Conservation (phyloP, 1,140 invertebrate species). For the Megalopta genalis region DNA sequence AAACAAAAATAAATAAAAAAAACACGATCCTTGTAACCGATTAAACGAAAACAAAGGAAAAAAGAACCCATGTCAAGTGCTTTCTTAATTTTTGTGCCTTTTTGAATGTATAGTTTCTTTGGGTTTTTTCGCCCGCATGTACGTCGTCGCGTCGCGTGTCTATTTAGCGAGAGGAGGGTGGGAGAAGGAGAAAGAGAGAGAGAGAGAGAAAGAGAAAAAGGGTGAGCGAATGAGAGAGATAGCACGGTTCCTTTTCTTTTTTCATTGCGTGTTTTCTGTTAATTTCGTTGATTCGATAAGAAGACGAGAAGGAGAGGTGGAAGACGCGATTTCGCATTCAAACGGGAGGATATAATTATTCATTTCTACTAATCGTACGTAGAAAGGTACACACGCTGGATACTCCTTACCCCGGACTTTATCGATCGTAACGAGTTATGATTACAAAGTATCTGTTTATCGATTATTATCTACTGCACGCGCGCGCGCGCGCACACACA, state of each 20-base stretch:
- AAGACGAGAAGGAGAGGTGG: not conserved
- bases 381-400: slow-evolving; percentile 14
- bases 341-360: not conserved
- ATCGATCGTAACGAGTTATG: slow-evolving; percentile 7
- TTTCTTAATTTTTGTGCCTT: slow-evolving; percentile 77
- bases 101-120: slow-evolving; percentile 54
- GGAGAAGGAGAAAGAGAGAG: slow-evolving; percentile 10
- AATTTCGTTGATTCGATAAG: not conserved
- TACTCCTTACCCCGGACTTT: not conserved
- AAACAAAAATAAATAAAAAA: slow-evolving; percentile 56
- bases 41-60: slow-evolving; percentile 36
- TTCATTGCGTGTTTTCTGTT: not conserved
- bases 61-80: slow-evolving; percentile 64
- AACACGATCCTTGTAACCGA: slow-evolving; percentile 64
- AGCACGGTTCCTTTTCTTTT: slow-evolving; percentile 25
- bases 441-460: slow-evolving; percentile 19
- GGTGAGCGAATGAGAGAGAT: slow-evolving; percentile 15
- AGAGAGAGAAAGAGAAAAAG: not conserved
- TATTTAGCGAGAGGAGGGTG: slow-evolving; percentile 14
- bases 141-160: not conserved
- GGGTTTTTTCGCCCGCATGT: slow-evolving; percentile 15
- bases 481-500: too few species aligned
- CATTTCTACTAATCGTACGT: slow-evolving; percentile 29
- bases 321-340: not conserved
- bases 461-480: slow-evolving; percentile 2